A percentile compares a stretch with the other conserved stretches of the same genome.
Conservation (phyloP, 2,797 vertebrate genomes). For the Sebastiscus tertius region DNA sequence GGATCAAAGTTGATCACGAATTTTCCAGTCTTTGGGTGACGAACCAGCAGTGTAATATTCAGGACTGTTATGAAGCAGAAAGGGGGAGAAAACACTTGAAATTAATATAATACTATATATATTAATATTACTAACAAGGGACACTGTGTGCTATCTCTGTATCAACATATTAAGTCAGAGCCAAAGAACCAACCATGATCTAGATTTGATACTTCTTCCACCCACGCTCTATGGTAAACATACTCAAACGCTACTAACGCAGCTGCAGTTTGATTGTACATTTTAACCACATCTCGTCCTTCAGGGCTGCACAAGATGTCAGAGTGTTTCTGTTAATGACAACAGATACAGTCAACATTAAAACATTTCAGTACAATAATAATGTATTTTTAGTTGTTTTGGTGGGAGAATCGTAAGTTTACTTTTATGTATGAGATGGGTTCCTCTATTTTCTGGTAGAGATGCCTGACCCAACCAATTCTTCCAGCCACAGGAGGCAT, state of each 20-base stretch:
- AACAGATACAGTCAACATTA: neutral
- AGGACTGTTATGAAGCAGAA: slow-evolving; percentile 77
- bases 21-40: slow-evolving; percentile 80
- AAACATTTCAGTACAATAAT: neutral
- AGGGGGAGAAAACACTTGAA: neutral
- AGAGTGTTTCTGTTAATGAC: slow-evolving; percentile 78
- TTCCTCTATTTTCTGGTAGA: slow-evolving; percentile 85
- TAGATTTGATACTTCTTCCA: slow-evolving; percentile 80
- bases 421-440: slow-evolving; percentile 86
- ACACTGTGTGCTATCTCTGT: neutral
- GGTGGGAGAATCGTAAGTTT: slow-evolving; percentile 41
- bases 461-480: slow-evolving; percentile 86
- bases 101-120: no score
- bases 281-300: slow-evolving; percentile 82
- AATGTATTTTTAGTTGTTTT: neutral
- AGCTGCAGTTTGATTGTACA: slow-evolving; percentile 84
- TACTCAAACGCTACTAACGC: slow-evolving; percentile 83
- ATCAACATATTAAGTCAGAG: neutral
- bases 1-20: slow-evolving; percentile 86
- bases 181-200: slow-evolving; percentile 76
- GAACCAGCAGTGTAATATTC: slow-evolving; percentile 80
- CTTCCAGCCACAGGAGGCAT: slow-evolving; percentile 86
- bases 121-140: neutral
- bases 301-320: slow-evolving; percentile 81
- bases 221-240: slow-evolving; percentile 82